These are phyloP conservation scores for Manis crassicaudata DNA, from an alignment of 2,797 vertebrate genomes.

Conservation along the genomic window DNA sequence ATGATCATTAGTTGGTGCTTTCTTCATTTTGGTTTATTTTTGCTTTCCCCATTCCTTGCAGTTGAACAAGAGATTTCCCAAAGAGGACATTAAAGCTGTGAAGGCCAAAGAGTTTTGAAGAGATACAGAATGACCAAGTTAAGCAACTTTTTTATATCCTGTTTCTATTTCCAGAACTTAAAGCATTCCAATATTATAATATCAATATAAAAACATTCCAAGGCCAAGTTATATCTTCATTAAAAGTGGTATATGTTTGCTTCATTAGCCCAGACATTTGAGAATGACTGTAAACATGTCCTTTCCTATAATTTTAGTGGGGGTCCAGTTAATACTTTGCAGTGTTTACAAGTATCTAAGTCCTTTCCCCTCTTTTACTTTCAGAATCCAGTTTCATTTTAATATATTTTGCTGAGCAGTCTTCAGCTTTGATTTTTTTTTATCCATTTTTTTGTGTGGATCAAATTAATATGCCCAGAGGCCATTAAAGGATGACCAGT, in stretches of 20 bases:
- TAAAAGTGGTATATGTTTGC: background rate
- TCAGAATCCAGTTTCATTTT: constrained; percentile 17
- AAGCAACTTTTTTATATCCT: background rate
- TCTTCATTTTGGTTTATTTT: constrained; percentile 33
- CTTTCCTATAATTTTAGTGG: background rate
- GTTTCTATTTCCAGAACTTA: constrained; percentile 1
- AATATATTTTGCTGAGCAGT: background rate
- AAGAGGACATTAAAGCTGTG: background rate
- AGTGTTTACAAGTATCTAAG: constrained; percentile 19
- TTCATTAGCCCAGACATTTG: background rate
- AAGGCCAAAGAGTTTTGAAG: constrained; percentile 7
- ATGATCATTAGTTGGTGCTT: constrained; percentile 21
- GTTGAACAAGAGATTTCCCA: constrained; percentile 33
- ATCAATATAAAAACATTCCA: background rate
- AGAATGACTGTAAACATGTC: background rate
- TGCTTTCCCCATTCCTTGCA: constrained; percentile 15
- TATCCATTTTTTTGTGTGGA: background rate
- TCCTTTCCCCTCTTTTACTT: background rate
- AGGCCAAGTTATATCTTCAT: background rate
- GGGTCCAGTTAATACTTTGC: background rate
- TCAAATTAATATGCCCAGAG: background rate
- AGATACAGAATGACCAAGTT: background rate
- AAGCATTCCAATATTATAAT: background rate
- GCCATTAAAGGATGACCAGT: background rate
- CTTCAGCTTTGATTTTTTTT: constrained; percentile 43